These are phyloP conservation scores for Hystrix cristata DNA, from an alignment of 2,113 vertebrate species.

Conservation along the genomic window DNA sequence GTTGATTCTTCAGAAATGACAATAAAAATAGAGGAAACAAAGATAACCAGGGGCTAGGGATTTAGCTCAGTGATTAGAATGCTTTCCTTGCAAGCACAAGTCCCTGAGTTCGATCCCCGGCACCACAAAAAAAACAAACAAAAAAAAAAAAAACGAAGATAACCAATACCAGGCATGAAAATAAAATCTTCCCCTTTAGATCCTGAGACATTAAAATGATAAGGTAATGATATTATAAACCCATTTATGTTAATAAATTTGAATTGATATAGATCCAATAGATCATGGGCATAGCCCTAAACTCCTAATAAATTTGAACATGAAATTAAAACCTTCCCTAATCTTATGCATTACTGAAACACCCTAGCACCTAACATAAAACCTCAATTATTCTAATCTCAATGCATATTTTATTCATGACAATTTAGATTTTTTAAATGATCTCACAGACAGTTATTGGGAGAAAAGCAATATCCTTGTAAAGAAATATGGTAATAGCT, in stretches of 20 bases:
- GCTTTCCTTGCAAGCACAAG: too few species aligned
- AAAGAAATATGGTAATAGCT: neutral
- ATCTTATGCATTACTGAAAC: neutral
- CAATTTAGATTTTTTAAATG: neutral
- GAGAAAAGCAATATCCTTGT: neutral
- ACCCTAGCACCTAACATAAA: neutral
- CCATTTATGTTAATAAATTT: neutral
- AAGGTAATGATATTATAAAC: neutral
- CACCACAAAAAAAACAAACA: too few species aligned
- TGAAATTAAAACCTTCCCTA: neutral
- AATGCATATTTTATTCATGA: neutral
- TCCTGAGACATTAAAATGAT: neutral
- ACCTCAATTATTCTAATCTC: neutral
- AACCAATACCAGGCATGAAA: neutral
- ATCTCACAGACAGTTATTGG: neutral
- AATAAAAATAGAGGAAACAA: neutral
- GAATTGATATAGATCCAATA: slow-evolving; percentile 28
- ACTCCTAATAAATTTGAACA: neutral
- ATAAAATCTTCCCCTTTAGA: neutral
- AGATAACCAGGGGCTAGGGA: too few species aligned
- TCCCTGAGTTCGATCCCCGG: too few species aligned
- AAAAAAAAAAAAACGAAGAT: neutral
- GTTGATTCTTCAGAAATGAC: neutral
- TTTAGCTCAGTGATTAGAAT: too few species aligned
- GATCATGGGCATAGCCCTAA: neutral